Conservation (phyloP, 2,113 vertebrate genomes). For the Microcebus ravelobensis region DNA sequence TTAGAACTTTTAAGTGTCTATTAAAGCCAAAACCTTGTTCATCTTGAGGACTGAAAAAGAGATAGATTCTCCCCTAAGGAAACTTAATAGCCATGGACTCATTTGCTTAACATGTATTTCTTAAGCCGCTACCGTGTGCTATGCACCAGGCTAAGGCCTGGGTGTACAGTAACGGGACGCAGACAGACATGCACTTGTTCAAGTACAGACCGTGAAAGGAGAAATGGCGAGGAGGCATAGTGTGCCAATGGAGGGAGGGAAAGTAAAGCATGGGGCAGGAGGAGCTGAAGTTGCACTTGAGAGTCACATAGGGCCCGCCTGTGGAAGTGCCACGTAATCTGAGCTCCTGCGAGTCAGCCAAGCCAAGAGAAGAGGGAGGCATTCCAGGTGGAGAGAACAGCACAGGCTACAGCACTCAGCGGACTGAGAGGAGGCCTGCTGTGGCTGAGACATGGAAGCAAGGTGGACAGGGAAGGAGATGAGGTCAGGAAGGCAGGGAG, state of each 20-base stretch:
- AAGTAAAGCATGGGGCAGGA: background rate
- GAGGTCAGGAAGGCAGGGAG: background rate
- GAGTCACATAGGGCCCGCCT: background rate
- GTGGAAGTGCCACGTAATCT: rapidly evolving
- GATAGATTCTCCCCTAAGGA: background rate
- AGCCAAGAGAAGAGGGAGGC: background rate
- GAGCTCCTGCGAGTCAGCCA: background rate
- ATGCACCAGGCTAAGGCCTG: background rate
- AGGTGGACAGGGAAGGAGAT: background rate
- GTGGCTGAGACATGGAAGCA: rapidly evolving
- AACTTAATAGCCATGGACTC: background rate
- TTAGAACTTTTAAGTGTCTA: background rate
- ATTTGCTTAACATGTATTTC: background rate
- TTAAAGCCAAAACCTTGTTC: background rate
- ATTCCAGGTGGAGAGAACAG: background rate
- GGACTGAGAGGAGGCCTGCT: background rate
- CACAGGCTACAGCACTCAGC: background rate
- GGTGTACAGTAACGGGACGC: no score
- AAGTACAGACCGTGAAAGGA: background rate
- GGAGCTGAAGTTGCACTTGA: background rate
- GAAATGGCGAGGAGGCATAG: background rate
- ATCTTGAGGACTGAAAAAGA: background rate
- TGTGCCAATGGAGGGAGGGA: background rate
- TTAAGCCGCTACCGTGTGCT: background rate
- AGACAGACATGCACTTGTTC: background rate